phyloP scores from a whole-genome alignment of 2,113 vertebrate species.

The Butorides virescens region DNA sequence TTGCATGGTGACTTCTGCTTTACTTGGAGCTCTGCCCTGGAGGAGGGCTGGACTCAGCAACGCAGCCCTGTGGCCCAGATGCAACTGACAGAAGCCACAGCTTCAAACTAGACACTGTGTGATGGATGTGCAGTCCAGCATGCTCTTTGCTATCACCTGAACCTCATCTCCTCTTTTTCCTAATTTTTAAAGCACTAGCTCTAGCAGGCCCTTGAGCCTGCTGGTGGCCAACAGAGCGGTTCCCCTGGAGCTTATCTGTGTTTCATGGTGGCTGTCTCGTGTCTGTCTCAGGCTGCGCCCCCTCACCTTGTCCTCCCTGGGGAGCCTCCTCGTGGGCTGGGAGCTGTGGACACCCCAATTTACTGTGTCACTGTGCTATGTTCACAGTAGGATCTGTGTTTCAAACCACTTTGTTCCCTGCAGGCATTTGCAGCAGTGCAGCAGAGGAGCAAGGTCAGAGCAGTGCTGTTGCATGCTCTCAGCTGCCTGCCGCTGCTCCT shows the following conservation, averaged over 20 bases:
- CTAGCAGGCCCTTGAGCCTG: background rate
- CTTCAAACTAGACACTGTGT: background rate
- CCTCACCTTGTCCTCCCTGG: background rate
- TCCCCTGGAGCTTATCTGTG: background rate
- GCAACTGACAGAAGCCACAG: background rate
- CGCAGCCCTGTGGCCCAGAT: background rate
- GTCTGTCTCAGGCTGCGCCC: background rate
- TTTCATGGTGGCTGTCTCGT: background rate
- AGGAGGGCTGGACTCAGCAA: background rate
- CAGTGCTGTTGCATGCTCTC: background rate
- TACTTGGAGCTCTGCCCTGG: background rate
- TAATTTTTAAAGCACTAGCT: background rate
- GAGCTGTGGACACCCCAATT: background rate
- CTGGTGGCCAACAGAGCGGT: accelerated
- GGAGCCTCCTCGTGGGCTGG: background rate
- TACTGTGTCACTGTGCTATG: background rate
- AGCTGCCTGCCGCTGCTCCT: background rate
- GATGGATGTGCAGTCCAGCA: background rate
- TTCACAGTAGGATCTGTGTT: background rate
- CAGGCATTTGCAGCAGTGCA: background rate
- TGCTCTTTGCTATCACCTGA: background rate
- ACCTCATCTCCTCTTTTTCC: background rate
- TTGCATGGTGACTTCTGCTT: background rate
- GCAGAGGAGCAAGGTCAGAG: background rate
- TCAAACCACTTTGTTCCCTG: background rate